phyloP scores from a whole-genome alignment of 2,113 vertebrate species.

The Channa maculata region DNA sequence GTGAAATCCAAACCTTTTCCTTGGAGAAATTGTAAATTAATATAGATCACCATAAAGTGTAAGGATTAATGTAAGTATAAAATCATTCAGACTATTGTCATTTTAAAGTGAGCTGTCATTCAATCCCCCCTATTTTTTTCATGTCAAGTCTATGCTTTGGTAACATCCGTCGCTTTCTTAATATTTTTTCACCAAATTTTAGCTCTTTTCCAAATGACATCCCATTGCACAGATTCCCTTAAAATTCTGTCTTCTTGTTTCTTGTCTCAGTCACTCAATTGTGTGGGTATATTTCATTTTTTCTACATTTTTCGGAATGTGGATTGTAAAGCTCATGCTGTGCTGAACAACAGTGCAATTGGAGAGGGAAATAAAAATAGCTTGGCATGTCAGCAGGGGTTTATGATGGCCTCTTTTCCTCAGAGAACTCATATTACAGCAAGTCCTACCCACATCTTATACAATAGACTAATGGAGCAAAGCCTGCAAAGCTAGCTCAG shows the following conservation, averaged over 20 bases:
- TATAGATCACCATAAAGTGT: not conserved
- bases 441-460: slow-evolving; percentile 52
- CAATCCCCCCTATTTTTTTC: slow-evolving; percentile 13
- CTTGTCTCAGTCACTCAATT: slow-evolving; percentile 7
- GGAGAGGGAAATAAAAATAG: slow-evolving; percentile 77
- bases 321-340: slow-evolving; percentile 56
- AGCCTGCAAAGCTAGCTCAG: slow-evolving; percentile 40
- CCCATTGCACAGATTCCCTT: not conserved
- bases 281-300: slow-evolving; percentile 33
- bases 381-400: slow-evolving; percentile 73
- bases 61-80: not conserved
- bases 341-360: slow-evolving; percentile 61
- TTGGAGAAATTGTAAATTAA: not conserved
- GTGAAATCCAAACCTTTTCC: slow-evolving; percentile 1
- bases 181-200: not conserved
- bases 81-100: too few species aligned
- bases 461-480: slow-evolving; percentile 53
- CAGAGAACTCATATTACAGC: slow-evolving; percentile 59
- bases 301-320: slow-evolving; percentile 22
- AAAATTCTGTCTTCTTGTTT: slow-evolving; percentile 10
- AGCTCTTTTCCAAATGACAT: not conserved
- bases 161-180: not conserved
- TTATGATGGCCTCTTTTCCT: slow-evolving; percentile 75
- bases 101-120: slow-evolving; percentile 9
- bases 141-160: slow-evolving; percentile 4